Percentiles rank a stretch among this genome's conserved stretches.
These are phyloP conservation scores for human (Homo sapiens) DNA, from an alignment of 2,113 vertebrate species.

Conservation along the genomic window GRCh38 chr19:33723001-33723500, in stretches of 20 bases:
- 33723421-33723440: neutral
- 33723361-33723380: neutral
- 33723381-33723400: neutral
- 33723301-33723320: neutral
- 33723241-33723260: neutral
- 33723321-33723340: rapidly evolving
- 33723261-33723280: neutral
- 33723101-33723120: neutral
- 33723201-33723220: neutral
- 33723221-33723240: neutral
- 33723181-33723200: neutral
- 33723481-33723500: neutral
- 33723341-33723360: neutral
- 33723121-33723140: rapidly evolving
- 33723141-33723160: neutral
- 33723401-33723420: neutral
- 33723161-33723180: neutral
- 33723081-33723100: rapidly evolving
- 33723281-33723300: rapidly evolving
- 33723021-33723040: neutral
- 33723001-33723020: neutral
- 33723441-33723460: too few relatives aligned
- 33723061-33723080: neutral
- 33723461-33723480: neutral
- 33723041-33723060: neutral